phyloP scores from a whole-genome alignment of 2,888 invertebrate genomes.

The Erpobdella octoculata region DNA sequence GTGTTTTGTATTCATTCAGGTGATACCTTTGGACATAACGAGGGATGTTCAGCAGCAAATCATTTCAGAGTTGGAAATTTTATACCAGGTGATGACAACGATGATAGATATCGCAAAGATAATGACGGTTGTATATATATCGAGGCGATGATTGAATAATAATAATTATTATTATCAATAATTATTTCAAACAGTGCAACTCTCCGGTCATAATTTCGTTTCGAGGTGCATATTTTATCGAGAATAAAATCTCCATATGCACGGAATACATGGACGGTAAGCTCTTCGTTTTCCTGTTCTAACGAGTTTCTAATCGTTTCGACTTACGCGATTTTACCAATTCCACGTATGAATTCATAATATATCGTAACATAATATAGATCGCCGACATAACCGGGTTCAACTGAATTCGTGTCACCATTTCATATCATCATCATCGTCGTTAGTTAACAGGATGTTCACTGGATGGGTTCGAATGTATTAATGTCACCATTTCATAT shows the following conservation, averaged over 20 bases:
- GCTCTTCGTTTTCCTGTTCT: constrained; percentile 16
- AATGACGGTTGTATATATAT: background rate
- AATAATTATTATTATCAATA: background rate
- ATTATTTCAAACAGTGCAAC: constrained; percentile 45
- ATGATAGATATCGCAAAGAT: background rate
- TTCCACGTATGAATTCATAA: no score
- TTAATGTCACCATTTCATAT: no score
- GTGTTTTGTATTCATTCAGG: constrained; percentile 38
- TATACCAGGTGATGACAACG: constrained; percentile 50
- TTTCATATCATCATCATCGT: no score
- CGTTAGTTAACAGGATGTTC: no score
- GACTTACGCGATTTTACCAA: no score
- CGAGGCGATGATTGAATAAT: background rate
- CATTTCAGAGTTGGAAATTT: constrained; percentile 49
- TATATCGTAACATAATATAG: no score
- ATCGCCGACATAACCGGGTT: no score
- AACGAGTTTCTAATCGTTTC: no score
- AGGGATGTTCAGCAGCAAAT: constrained; percentile 47
- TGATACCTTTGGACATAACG: constrained; percentile 48
- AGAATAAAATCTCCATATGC: constrained; percentile 50
- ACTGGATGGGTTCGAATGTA: no score
- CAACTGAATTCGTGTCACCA: no score
- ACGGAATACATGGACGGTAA: constrained; percentile 53
- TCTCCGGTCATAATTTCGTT: constrained; percentile 49
- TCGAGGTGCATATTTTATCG: constrained; percentile 50